A percentile compares a stretch with the other conserved stretches of the same genome.
Conservation (phyloP, 2,797 vertebrate genomes). For the Schizopygopsis pylzovi region DNA sequence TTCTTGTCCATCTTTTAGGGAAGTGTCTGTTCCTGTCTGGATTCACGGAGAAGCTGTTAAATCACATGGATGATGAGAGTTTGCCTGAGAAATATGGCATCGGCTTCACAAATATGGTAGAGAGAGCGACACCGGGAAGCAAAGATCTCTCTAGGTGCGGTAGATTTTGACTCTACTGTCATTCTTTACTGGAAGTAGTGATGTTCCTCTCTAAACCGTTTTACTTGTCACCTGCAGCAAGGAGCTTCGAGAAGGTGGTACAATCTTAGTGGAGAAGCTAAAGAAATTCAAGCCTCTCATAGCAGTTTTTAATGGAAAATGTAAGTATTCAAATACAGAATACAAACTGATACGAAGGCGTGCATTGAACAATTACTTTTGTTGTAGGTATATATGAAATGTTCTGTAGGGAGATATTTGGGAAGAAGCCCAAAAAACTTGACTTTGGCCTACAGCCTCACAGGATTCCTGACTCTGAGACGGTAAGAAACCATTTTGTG, state of each 20-base stretch:
- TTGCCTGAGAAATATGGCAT: constrained; percentile 95
- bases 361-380: background rate
- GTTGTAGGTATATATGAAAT: constrained; percentile 96
- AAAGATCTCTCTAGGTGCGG: constrained; percentile 93
- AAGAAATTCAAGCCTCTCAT: constrained; percentile 94
- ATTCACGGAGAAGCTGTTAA: constrained; percentile 91
- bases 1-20: constrained; percentile 75
- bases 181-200: background rate
- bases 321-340: constrained; percentile 66
- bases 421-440: constrained; percentile 92
- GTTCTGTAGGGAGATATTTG: constrained; percentile 98
- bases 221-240: constrained; percentile 78
- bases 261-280: constrained; percentile 96
- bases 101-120: constrained; percentile 99
- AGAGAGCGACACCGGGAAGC: constrained; percentile 94
- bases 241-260: constrained; percentile 96
- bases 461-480: constrained; percentile 95
- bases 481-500: constrained; percentile 79
- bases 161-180: background rate
- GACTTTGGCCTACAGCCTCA: constrained; percentile 97
- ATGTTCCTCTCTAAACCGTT: background rate
- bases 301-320: constrained; percentile 97
- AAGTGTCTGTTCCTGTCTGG: constrained; percentile 98
- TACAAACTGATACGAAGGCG: background rate
- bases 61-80: constrained; percentile 88